Percentiles rank a stretch among this genome's conserved stretches.
These are phyloP conservation scores for Andrena bicolor DNA, from an alignment of 2,888 invertebrate species.

Conservation along the genomic window DNA sequence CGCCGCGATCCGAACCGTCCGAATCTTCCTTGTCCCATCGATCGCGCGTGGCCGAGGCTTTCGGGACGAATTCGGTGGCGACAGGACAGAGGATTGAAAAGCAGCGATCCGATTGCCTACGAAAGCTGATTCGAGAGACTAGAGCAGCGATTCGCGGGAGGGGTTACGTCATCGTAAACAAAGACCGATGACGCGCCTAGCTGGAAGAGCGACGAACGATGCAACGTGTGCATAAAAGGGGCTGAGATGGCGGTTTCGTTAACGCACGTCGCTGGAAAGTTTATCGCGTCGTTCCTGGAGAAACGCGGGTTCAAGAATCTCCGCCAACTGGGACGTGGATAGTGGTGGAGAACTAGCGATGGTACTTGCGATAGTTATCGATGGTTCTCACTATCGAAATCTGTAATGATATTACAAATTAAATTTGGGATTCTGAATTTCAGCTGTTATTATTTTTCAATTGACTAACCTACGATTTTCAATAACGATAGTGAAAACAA, in stretches of 20 bases:
- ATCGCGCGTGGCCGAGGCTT: neutral
- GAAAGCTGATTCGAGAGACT: neutral
- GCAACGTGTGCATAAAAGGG: constrained; percentile 31
- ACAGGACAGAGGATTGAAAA: too few relatives aligned
- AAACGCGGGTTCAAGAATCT: constrained; percentile 26
- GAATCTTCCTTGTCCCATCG: constrained; percentile 26
- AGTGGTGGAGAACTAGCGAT: too few relatives aligned
- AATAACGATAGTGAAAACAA: too few relatives aligned
- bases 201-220: neutral
- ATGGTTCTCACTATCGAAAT: too few relatives aligned
- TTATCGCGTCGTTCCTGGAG: constrained; percentile 34
- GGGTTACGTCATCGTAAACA: constrained; percentile 38
- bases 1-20: neutral
- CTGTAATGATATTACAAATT: too few relatives aligned
- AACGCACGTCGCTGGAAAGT: constrained; percentile 37
- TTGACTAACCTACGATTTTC: too few relatives aligned
- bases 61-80: neutral
- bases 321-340: constrained; percentile 25
- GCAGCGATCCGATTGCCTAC: neutral
- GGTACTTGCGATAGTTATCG: too few relatives aligned
- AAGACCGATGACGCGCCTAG: neutral
- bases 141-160: constrained; percentile 23
- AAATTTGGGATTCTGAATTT: too few relatives aligned
- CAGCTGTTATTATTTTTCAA: too few relatives aligned
- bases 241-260: constrained; percentile 14